phyloP scores from a whole-genome alignment of 2,797 vertebrate genomes.

The Gallinago solitaria region DNA sequence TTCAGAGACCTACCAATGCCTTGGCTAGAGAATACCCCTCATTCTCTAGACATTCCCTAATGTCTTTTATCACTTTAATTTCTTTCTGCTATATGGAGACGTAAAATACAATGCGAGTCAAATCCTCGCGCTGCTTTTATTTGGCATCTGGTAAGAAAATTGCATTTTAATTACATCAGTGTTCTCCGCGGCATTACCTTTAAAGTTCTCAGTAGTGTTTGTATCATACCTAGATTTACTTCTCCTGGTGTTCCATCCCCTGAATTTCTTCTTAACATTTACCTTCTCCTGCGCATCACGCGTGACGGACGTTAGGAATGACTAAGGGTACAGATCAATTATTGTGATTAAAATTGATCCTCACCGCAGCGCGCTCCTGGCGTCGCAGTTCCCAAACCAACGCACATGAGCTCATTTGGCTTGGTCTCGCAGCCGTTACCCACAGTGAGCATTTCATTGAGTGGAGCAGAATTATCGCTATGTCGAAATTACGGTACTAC shows the following conservation, averaged over 20 bases:
- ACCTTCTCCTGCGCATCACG: neutral
- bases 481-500: neutral
- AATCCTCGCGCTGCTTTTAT: neutral
- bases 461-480: neutral
- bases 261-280: neutral
- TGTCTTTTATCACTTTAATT: neutral
- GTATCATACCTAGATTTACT: neutral
- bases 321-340: conserved; percentile 53
- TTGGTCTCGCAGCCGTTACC: neutral
- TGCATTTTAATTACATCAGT: neutral
- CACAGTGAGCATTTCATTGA: neutral
- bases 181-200: neutral
- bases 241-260: neutral
- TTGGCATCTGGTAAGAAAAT: neutral
- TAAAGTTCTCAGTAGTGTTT: neutral
- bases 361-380: neutral
- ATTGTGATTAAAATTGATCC: conserved; percentile 54
- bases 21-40: neutral
- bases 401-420: neutral
- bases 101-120: neutral
- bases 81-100: neutral
- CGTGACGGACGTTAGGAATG: neutral
- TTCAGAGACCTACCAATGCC: neutral
- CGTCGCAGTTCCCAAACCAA: neutral
- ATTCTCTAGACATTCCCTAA: too few relatives aligned